Evolutionary conservation across 2,888 invertebrate genomes (phyloP), one percentile per base, ranked within the genome.

Genomic region (Acleris holmiana): DNA sequence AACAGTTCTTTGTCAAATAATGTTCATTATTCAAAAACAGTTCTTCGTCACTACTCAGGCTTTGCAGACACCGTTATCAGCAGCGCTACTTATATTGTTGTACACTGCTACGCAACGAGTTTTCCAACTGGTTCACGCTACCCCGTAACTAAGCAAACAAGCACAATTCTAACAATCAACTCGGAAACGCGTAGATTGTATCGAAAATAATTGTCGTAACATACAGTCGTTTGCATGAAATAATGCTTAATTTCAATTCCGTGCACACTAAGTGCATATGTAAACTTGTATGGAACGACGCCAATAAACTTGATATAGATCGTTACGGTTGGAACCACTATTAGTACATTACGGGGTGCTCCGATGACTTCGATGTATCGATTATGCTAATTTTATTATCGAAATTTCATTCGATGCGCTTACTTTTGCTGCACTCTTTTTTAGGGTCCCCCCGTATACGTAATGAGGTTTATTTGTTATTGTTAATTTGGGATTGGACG

Each of bases 311-410:
- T 85, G 80, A 81, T 82, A 80, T 75, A 78, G 74, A 79, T 80
- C 80, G 82, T 81, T 77, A 76, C 80, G 71, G 70, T 69, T 59
- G 73, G 68, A 60, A 65, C 57, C 70, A 66, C 61, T 68, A 66
- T 72, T 73, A 53, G 48, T 66, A 58, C 59, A 68, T 62, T 65
- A 63, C 47, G 58, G 77, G 88, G 86, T 86, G 86, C 86, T 86
- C 76, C 81, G 76, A 79, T 84, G 79, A 82, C 78, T 84, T 75
- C 79, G 67, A 77, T 82, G 73, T 86, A 90, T 91, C 84, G 90
- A 91, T 91, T 91, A 92, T 91, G 91, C 76, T 85, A 89, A 91
- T 91, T 88, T 90, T 90, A 90, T 86, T 86, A 85, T 80, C 79
- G 79, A 85, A 86, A 85, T 85, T 86, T 83, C 80, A 84, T 85